Evolutionary conservation across 64 coral and sea anemone genomes (phyloP), one percentile per base, ranked within the genome.

Genomic region (Pachyseris speciosa): DNA sequence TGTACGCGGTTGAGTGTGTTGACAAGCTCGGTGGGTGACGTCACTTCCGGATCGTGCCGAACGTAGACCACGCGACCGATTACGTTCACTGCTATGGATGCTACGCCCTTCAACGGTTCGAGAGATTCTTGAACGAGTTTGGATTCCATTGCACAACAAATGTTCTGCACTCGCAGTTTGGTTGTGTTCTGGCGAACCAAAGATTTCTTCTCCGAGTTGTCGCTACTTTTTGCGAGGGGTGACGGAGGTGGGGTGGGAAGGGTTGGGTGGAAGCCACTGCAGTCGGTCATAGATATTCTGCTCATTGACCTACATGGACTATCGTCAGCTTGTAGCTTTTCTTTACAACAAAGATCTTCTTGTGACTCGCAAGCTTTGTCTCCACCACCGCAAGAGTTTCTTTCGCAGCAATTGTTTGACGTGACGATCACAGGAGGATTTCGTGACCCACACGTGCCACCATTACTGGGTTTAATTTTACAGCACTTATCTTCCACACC

Each of bases 151-250:
- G 84, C 45, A 38, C 97, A 99, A 22, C 97, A 99, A 25, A 99
- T 95, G n/a, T 99, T 99, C 36, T 99, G 97, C 1, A 99, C 94
- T 67, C 97, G 86, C 69, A 99, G 77, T 69, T 99, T 99, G 7
- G 97, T 99, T 13, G 97, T 99, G 22, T 69, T 37, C 68, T 89
- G 30, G 19, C 17, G 77, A 33, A 81, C 9, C 15, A 79, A 13
- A 8, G 77, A 33, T 63, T 81, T 81, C 52, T 60, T 81, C 5
- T 36, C 53, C 37, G 4, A 37, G 77, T 16, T 7, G 17, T 27
- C 53, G 30, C 32, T 40, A 19, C 20, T 40, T 22, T 39, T 57
- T 39, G 15, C 9, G 6, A 10, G 17, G 24, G 77, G 77, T 76
- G 73, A 16, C 12, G 33, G 55, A 37, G 77, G 20, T 24, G 22